These are phyloP conservation scores for Ploceus nigricollis DNA, from an alignment of 2,113 vertebrate species.

Conservation along the genomic window DNA sequence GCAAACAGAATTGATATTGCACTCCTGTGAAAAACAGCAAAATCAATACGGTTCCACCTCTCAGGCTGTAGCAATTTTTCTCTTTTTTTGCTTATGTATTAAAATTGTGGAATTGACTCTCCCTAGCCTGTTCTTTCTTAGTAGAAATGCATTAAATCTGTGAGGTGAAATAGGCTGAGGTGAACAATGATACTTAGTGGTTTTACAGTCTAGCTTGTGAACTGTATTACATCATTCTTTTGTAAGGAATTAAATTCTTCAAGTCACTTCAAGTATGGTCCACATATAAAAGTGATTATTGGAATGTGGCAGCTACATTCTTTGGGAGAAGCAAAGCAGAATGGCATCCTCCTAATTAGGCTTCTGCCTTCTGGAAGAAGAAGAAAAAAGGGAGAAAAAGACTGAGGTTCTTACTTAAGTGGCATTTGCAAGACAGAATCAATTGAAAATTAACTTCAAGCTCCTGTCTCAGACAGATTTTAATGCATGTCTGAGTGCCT, in stretches of 20 bases:
- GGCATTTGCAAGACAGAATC: constrained; percentile 70
- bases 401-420: constrained; percentile 44
- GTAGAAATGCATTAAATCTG: background rate
- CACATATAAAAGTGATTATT: background rate
- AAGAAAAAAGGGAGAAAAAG: background rate
- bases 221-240: background rate
- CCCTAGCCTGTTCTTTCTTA: background rate
- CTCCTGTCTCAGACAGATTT: constrained; percentile 66
- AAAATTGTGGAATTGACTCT: background rate
- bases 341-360: background rate
- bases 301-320: background rate
- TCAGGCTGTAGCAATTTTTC: background rate
- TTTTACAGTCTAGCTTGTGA: background rate
- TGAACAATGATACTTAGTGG: background rate
- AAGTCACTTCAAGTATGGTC: background rate
- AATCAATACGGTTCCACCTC: constrained; percentile 17
- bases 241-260: background rate
- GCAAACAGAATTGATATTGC: constrained; percentile 14
- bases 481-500: constrained; percentile 72
- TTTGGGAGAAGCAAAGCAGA: background rate
- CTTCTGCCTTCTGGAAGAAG: background rate
- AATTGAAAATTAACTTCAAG: constrained; percentile 77
- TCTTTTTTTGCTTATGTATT: background rate
- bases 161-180: background rate
- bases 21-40: background rate